These are phyloP conservation scores for Dysdera silvatica DNA, from an alignment of 1,140 invertebrate species.

Conservation along the genomic window DNA sequence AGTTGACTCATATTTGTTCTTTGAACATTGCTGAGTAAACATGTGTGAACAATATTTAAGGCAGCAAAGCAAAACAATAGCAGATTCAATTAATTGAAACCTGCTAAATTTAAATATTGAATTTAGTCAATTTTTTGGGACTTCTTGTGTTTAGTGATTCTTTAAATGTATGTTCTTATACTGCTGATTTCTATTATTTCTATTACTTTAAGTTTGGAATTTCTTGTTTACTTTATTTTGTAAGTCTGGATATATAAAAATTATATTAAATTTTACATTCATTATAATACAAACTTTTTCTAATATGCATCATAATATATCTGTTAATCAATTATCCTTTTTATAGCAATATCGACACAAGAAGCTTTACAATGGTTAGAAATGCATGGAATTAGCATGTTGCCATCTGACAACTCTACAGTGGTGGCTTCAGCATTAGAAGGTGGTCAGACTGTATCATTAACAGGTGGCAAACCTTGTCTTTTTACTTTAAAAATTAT, in stretches of 20 bases:
- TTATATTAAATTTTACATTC: background rate
- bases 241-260: background rate
- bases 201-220: no score
- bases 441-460: slow-evolving; percentile 65
- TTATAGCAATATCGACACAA: slow-evolving; percentile 37
- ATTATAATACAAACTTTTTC: background rate
- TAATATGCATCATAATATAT: background rate
- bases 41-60: no score
- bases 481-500: no score
- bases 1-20: no score
- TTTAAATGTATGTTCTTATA: no score
- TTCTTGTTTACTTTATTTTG: background rate
- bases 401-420: slow-evolving; percentile 61
- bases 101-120: no score
- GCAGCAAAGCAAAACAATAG: no score
- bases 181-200: no score
- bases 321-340: background rate
- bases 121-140: no score
- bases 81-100: no score
- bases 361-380: slow-evolving; percentile 59
- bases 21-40: no score
- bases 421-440: slow-evolving; percentile 67
- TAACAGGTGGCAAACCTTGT: slow-evolving; percentile 68
- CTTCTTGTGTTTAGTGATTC: no score
- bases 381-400: slow-evolving; percentile 69